Evolutionary conservation across 2,113 vertebrate species (phyloP).

Genomic region (Alectura lathami): DNA sequence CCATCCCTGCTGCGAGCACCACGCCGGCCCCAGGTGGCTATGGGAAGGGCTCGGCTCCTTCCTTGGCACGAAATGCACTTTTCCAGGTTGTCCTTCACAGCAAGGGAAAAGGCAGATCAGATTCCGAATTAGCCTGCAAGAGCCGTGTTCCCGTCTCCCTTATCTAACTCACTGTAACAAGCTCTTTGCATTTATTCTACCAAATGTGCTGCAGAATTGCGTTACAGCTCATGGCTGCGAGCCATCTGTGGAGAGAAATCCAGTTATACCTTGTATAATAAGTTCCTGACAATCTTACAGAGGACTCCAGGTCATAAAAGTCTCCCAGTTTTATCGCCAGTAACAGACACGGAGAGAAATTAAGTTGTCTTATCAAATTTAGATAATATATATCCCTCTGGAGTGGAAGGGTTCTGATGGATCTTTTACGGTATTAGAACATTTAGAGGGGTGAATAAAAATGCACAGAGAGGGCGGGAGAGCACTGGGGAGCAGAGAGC

Average conservation of each 20-base stretch:
- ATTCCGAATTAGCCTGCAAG: conserved; percentile 67
- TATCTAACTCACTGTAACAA: conserved; percentile 79
- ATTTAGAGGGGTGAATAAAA: conserved; percentile 40
- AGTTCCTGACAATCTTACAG: conserved; percentile 84
- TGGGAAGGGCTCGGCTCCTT: neutral
- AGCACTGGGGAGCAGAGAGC: neutral
- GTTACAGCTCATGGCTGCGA: conserved; percentile 81
- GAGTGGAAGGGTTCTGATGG: conserved; percentile 72
- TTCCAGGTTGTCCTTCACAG: conserved; percentile 61
- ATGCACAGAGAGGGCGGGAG: neutral
- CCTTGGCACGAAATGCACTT: neutral
- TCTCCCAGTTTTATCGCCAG: conserved; percentile 82
- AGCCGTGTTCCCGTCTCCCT: conserved; percentile 69
- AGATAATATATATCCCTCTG: conserved; percentile 84
- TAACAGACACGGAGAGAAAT: conserved; percentile 85
- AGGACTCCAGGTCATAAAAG: conserved; percentile 83
- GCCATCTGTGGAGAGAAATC: conserved; percentile 84
- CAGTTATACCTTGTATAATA: conserved; percentile 86
- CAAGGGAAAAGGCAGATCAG: conserved; percentile 54
- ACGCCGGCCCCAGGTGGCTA: too few relatives aligned
- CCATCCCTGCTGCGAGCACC: too few relatives aligned
- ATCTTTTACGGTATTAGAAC: conserved; percentile 68
- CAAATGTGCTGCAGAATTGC: conserved; percentile 78
- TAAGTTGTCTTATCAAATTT: conserved; percentile 86
- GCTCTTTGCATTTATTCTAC: conserved; percentile 82